Base-by-base conservation (phyloP, 1,140 invertebrate genomes). In the Zaprionus nigranus region DNA sequence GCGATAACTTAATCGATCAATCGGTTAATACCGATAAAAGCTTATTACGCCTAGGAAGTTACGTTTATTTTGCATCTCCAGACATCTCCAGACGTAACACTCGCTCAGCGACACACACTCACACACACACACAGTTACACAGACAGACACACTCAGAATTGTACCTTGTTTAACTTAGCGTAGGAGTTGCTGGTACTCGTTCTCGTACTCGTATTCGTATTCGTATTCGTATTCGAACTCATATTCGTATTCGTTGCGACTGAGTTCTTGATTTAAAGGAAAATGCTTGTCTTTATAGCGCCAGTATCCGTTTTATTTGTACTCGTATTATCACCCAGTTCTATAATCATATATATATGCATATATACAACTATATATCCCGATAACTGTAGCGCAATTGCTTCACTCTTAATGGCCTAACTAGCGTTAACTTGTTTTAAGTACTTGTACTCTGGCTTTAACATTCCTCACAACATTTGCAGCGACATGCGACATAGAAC, bases 371-470 rank as follows among this genome's bases (percentile, higher is more conserved):
- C 49, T 71, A 58, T 71, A 70, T 71, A 75, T 51, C 34, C 73
- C 43, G 67, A 70, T 75, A 75, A 70, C 20, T 40, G 73, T 75
- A 75, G 73, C 73, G 43, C 73, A 64, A 60, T 75, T 71, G 67
- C 73, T 75, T 75, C 73, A 71, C 61, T 60, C 57, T 64, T 70
- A 70, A 64, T 75, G 67, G 67, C 63, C 26, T 75, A 46, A 46
- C n/a, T 46, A 75, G 72, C 73, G 53, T 71, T 49, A 53, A 40
- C 11, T 51, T 51, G 46, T 51, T 51, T 51, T 49, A 49, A 17
- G 43, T 49, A 49, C 46, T 58, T 54, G 13, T 62, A 63, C 38
- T 63, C 73, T 67, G 81, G 82, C 78, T 85, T 84, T 72, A 81
- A 73, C 40, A 80, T 73, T 54, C 64, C 69, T 61, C 76, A 78